phyloP scores from a whole-genome alignment of 2,113 vertebrate genomes.

The Nerophis ophidion region DNA sequence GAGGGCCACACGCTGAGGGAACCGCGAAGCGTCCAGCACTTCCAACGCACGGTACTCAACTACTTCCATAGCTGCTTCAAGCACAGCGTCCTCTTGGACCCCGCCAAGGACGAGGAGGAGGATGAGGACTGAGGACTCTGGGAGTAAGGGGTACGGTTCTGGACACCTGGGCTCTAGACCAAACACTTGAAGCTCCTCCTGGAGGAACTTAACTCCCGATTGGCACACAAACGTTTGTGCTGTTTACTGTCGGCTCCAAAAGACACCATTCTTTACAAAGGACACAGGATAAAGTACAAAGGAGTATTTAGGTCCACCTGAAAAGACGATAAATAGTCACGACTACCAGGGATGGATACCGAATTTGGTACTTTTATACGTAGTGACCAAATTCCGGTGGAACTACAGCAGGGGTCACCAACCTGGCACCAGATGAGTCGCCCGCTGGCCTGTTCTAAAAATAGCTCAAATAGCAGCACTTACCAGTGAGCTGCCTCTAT shows the following conservation, averaged over 20 bases:
- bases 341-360: too few relatives aligned
- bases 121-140: conserved; percentile 61
- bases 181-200: conserved; percentile 43
- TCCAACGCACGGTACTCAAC: conserved; percentile 66
- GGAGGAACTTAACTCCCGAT: conserved; percentile 37
- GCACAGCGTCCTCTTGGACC: conserved; percentile 45
- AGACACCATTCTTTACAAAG: conserved; percentile 45
- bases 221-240: conserved; percentile 46
- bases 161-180: conserved; percentile 50
- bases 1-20: conserved; percentile 71
- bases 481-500: too few relatives aligned
- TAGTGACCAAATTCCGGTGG: too few relatives aligned
- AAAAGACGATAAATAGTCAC: too few relatives aligned
- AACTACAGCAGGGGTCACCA: too few relatives aligned
- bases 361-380: too few relatives aligned
- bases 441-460: too few relatives aligned
- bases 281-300: conserved; percentile 2
- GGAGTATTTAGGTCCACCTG: too few relatives aligned
- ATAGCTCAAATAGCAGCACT: too few relatives aligned
- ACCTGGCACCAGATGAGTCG: too few relatives aligned
- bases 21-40: conserved; percentile 66
- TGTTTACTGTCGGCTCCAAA: conserved; percentile 39
- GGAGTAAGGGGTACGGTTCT: conserved; percentile 30
- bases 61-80: conserved; percentile 73
- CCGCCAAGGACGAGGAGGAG: conserved; percentile 53